Evolutionary conservation across 2,888 invertebrate species (phyloP).

Genomic region (Caprella mutica): DNA sequence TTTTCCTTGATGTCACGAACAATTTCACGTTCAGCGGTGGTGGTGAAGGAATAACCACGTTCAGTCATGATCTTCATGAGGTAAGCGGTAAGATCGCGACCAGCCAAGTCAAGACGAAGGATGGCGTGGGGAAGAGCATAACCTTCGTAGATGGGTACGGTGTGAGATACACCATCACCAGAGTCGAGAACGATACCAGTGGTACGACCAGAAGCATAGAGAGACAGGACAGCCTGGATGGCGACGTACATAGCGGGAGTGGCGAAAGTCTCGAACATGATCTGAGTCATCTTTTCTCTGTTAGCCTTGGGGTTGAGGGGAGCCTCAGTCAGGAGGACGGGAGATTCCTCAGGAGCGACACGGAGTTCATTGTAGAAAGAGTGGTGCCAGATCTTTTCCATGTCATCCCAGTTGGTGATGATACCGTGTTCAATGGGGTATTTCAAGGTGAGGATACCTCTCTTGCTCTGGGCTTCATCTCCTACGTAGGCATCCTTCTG

Average conservation of each 20-base stretch:
- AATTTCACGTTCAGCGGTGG: slow-evolving; percentile 18
- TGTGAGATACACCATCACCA: slow-evolving; percentile 86
- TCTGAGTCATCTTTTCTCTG: no score
- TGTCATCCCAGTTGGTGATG: slow-evolving; percentile 87
- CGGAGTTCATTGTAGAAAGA: slow-evolving; percentile 96
- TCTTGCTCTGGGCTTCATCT: slow-evolving; percentile 84
- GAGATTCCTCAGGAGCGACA: slow-evolving; percentile 64
- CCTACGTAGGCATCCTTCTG: slow-evolving; percentile 95
- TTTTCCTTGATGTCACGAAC: slow-evolving; percentile 20
- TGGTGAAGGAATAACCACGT: slow-evolving; percentile 17
- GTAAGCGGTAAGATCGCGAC: slow-evolving; percentile 43
- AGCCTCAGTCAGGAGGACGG: slow-evolving; percentile 52
- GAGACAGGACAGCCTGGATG: no score
- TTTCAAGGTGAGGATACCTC: slow-evolving; percentile 47
- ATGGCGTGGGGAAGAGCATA: slow-evolving; percentile 97
- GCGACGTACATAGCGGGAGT: no score
- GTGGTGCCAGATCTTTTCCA: slow-evolving; percentile 99
- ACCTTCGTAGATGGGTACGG: no score
- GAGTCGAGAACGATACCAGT: slow-evolving; percentile 86
- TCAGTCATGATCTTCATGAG: slow-evolving; percentile 50
- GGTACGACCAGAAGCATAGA: slow-evolving; percentile 88
- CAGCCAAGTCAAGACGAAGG: slow-evolving; percentile 42
- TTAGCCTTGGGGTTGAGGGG: no score
- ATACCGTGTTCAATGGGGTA: slow-evolving; percentile 48
- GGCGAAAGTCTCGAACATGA: no score